phyloP scores from a whole-genome alignment of 2,797 vertebrate species.

The Okamejei kenojei region DNA sequence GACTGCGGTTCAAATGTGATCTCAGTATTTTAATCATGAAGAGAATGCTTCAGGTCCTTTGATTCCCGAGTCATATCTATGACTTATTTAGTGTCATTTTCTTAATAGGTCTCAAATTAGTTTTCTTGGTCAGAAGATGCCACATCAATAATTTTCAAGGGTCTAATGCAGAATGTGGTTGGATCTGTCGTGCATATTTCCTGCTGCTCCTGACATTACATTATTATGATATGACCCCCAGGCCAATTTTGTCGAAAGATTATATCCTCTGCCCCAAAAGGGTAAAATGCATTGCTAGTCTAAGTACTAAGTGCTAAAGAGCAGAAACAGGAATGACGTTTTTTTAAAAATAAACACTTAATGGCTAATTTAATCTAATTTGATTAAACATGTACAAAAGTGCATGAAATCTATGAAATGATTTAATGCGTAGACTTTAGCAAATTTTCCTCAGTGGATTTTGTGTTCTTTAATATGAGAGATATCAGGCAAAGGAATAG shows the following conservation, averaged over 20 bases:
- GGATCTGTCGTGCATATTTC: not conserved
- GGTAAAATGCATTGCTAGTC: not conserved
- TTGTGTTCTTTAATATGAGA: not conserved
- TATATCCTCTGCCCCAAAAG: not conserved
- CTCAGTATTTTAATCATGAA: not conserved
- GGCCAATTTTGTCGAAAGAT: not conserved
- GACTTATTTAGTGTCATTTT: slow-evolving; percentile 24
- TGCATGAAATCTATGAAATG: not conserved
- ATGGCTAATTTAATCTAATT: not conserved
- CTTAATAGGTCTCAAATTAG: not conserved
- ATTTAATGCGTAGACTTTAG: not conserved
- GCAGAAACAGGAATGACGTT: not conserved
- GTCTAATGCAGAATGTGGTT: not conserved
- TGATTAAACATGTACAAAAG: not conserved
- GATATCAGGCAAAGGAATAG: not conserved
- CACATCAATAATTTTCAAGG: not conserved
- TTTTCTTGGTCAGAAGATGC: not conserved
- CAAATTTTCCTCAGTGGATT: not conserved
- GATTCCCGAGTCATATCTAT: not conserved
- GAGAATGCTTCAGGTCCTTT: not conserved
- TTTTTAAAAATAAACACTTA: not conserved
- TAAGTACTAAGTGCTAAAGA: not conserved
- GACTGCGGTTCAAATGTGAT: not conserved
- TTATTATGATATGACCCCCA: not conserved
- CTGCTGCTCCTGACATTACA: not conserved